Evolutionary conservation across 2,113 vertebrate species (phyloP).

Genomic region (Xerus inauris): DNA sequence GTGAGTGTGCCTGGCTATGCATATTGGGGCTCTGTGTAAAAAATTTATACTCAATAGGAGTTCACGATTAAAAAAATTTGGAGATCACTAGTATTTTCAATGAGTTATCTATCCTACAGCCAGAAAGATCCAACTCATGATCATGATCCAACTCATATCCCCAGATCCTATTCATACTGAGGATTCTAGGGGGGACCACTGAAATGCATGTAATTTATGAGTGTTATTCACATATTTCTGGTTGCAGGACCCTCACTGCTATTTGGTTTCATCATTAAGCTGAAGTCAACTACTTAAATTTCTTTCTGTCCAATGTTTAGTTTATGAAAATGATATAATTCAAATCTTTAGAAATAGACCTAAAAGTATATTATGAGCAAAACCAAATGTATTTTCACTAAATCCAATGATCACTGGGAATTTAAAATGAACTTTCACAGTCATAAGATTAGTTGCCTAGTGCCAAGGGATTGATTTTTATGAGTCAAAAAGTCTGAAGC

Average conservation of each 20-base stretch:
- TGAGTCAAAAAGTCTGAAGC: neutral
- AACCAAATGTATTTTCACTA: constrained; percentile 21
- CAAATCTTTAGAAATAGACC: constrained; percentile 43
- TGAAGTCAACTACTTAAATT: constrained; percentile 46
- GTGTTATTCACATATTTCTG: neutral
- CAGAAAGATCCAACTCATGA: neutral
- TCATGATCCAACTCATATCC: neutral
- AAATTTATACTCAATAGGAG: neutral
- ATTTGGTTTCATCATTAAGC: neutral
- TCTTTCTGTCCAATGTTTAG: constrained; percentile 19
- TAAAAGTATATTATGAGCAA: neutral
- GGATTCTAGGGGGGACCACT: neutral
- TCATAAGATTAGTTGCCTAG: constrained; percentile 41
- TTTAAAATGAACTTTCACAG: constrained; percentile 40
- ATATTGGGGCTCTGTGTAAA: neutral
- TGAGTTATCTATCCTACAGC: neutral
- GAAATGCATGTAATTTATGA: neutral
- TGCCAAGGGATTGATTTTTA: constrained; percentile 18
- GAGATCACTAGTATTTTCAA: neutral
- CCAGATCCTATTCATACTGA: neutral
- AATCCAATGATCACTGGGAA: neutral
- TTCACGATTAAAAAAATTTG: neutral
- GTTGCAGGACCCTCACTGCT: neutral
- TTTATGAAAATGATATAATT: neutral
- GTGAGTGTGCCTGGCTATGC: neutral